Base-by-base conservation (phyloP, 64 coral and sea anemone species). In the Stylophora pistillata region DNA sequence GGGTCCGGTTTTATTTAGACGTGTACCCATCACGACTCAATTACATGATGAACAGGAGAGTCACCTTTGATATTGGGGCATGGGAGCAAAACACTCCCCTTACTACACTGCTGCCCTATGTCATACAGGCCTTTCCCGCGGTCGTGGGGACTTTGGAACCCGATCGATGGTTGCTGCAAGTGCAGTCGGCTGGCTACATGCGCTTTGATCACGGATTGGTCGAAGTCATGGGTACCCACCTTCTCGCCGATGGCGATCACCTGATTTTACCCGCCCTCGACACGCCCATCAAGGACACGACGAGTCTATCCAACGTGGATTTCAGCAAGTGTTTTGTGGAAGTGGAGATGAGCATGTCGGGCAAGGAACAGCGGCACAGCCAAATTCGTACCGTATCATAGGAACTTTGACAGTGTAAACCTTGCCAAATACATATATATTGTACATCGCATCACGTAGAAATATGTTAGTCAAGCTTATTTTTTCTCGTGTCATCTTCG, bases 221-320 rank as follows among this genome's bases (percentile, higher is more conserved):
- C 23, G 31, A 74, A 11, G 28, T 74, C 56, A 58, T 58, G 56
- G 56, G 56, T 15, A 58, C 56, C 56, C 56, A 58, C 56, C 56
- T 58, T 15, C 72, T 74, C 72, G 18, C 25, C 72, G 32, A 41
- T 74, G 15, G 74, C 74, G 17, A 76, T 53, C 34, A 76, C 74
- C 74, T 76, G 74, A 76, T 76, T 20, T 76, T 76, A 76, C 74
- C 74, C 37, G 37, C 74, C 34, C 74, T 76, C 52, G 74, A 76
- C 74, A 76, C 74, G 37, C 74, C 74, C 74, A 76, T 76, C 74
- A 76, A 41, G 74, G 74, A 53, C 74, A 53, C 37, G 74, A 76
- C 74, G 74, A 76, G 32, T 76, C 30, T 76, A 41, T 53, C 74
- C 37, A 76, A 76, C 1, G 52, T 76, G 74, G 74, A 76, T 76